Base-by-base conservation (phyloP, 2,113 vertebrate genomes). In the Elephantulus edwardii region DNA sequence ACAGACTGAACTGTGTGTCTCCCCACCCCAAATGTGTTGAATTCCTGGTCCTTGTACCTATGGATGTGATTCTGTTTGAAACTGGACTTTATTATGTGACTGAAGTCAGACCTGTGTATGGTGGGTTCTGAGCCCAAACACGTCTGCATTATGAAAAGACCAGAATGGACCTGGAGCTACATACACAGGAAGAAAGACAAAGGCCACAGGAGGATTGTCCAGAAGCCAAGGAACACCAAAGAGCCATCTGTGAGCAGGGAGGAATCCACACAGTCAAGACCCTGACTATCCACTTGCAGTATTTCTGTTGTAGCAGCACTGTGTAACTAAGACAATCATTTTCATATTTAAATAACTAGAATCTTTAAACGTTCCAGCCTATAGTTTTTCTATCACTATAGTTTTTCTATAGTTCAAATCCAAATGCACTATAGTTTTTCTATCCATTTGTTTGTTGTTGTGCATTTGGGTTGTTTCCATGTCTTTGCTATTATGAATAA, bases 271-370 rank as follows among this genome's bases (percentile, higher is more conserved):
- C 8, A 20, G 66, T n/a, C 17, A 1, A 68, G 66, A 38, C 64
- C 64, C n/a, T 35, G n/a, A 66, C 64, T 17, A 66, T n/a, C 64
- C n/a, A 66, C 64, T 35, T 66, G 64, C 35, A n/a, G n/a, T 66
- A 66, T 66, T 19, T 66, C 30, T 64, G 64, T 35, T 66, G 64
- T 8, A 35, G 12, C 9, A 66, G 64, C n/a, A 66, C n/a, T 19
- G 8, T 66, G 64, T 35, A 35, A 66, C 64, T 66, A 66, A 19
- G 64, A 28, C 60, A 64, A 30, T 44, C 9, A 35, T 3, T 81
- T 86, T 60, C 30, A 86, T 76, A 42, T 64, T 24, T 66, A 89
- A 75, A 40, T 28, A 88, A 83, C 40, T 13, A 68, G 88, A 94
- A 52, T 19, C 42, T 22, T 56, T 56, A 22, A 56, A n/a, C n/a